These are phyloP conservation scores for Prunella strophiata DNA, from an alignment of 2,797 vertebrate genomes.

Conservation along the genomic window DNA sequence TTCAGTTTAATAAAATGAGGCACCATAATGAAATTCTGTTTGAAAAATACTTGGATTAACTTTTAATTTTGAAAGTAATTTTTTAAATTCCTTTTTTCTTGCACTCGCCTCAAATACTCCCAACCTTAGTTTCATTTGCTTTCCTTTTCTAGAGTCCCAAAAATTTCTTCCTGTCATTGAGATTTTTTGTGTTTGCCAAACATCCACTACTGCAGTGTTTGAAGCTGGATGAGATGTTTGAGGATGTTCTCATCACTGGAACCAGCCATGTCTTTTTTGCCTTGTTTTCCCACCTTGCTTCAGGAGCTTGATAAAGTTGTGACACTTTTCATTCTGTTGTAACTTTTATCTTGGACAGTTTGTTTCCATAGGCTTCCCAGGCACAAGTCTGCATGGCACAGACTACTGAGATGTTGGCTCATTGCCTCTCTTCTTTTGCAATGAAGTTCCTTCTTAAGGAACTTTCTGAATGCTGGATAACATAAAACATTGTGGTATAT, in stretches of 20 bases:
- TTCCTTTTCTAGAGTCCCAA: neutral
- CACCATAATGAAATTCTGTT: neutral
- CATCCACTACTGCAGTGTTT: neutral
- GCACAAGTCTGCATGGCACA: neutral
- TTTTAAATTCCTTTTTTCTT: neutral
- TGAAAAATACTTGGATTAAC: neutral
- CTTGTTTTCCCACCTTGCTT: neutral
- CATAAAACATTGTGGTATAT: neutral
- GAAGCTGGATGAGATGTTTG: neutral
- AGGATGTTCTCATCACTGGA: neutral
- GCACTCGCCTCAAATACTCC: neutral
- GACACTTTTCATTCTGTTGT: neutral
- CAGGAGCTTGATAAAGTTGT: neutral
- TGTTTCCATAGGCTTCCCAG: neutral
- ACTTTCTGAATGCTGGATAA: neutral
- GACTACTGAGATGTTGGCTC: neutral
- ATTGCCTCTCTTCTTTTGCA: neutral
- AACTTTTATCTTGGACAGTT: neutral
- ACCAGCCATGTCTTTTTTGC: neutral
- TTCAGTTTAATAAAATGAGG: neutral
- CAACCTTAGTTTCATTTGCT: neutral
- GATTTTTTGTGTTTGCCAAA: neutral
- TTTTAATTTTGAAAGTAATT: neutral
- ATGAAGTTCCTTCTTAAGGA: neutral
- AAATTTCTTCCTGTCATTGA: neutral